Evolutionary conservation across 1,140 invertebrate species (phyloP).

Genomic region (Cataglyphis hispanica): DNA sequence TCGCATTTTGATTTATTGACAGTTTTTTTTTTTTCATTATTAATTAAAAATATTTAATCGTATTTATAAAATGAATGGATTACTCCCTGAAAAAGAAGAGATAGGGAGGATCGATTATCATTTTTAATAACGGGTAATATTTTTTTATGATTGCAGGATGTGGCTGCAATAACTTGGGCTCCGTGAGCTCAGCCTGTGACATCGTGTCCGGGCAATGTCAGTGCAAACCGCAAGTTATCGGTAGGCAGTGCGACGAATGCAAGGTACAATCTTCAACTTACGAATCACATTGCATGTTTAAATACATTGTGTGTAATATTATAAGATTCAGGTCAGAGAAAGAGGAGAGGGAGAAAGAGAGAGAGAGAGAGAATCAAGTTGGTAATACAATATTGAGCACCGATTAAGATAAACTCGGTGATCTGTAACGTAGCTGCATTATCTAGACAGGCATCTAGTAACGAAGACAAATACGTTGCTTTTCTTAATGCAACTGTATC

Average conservation of each 20-base stretch:
- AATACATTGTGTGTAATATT: neutral
- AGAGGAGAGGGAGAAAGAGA: neutral
- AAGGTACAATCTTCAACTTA: slow-evolving; percentile 87
- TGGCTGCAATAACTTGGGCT: slow-evolving; percentile 92
- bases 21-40: neutral
- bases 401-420: slow-evolving; percentile 16
- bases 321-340: neutral
- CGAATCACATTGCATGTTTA: neutral
- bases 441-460: slow-evolving; percentile 19
- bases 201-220: slow-evolving; percentile 95
- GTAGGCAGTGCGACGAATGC: slow-evolving; percentile 95
- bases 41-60: neutral
- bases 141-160: slow-evolving; percentile 88
- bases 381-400: neutral
- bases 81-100: neutral
- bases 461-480: slow-evolving; percentile 18
- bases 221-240: slow-evolving; percentile 93
- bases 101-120: neutral
- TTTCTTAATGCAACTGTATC: slow-evolving; percentile 14
- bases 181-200: slow-evolving; percentile 92
- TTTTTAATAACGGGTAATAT: slow-evolving; percentile 29
- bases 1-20: neutral
- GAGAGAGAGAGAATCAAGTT: neutral
- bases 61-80: neutral
- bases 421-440: slow-evolving; percentile 6